Evolutionary conservation across 2,888 invertebrate species (phyloP), one percentile per base, ranked within the genome.

Genomic region (Ophraella communa): DNA sequence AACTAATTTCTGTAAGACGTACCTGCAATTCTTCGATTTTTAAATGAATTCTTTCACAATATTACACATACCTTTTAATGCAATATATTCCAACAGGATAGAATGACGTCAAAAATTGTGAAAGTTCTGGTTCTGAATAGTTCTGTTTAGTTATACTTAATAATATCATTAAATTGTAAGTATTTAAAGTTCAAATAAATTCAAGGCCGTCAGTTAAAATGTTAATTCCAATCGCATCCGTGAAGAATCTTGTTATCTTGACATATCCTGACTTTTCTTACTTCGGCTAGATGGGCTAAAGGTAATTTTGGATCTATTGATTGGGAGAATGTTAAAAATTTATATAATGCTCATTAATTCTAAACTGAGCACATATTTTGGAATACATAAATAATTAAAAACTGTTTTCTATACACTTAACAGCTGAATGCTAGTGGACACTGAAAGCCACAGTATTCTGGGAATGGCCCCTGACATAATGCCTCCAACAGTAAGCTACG

Each of bases 111-210:
- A 17, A 35, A 33, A 45, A 30, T 11, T 44, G 57, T 57, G 57
- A 57, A 57, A 57, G 59, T 27, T 52, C 52, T 52, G 59, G 27
- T 52, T 52, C n/a, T 7, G 18, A 35, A 42, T 49, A 39, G 47
- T 30, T 51, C 30, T 44, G 17, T 60, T 60, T 60, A 60, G 52
- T 60, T 60, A 60, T 52, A 44, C 18, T 52, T 60, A 52, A 60
- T 52, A 42, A 20, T 20, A 30, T 44, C 39, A 30, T 39, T 60
- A 44, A 60, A 52, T 27, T 42, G n/a, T n/a, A n/a, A n/a, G 52
- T 21, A 30, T 47, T 52, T 60, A 47, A 42, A 47, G 44, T 44
- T 60, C 20, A 52, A 44, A 52, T 60, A 44, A 24, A 33, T n/a
- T 33, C 24, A 11, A 42, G 44, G 20, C 20, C 24, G 59, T 52